Percentiles rank a stretch among this genome's conserved stretches.
Conservation (phyloP, 2,888 invertebrate genomes). For the Hypena proboscidalis region DNA sequence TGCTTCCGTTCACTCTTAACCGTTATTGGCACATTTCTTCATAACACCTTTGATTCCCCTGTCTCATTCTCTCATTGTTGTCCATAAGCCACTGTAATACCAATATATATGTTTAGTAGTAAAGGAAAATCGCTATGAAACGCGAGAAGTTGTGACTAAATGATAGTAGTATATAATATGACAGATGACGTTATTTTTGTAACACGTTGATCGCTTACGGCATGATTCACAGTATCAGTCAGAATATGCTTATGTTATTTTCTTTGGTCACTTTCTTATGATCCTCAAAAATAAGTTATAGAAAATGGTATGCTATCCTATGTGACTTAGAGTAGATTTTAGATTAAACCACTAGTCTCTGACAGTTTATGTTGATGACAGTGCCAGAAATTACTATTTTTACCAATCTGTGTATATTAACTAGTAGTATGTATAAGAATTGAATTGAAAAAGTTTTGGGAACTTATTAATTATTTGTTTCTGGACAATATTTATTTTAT, state of each 20-base stretch:
- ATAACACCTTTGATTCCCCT: slow-evolving; percentile 38
- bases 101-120: background rate
- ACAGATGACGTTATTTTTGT: slow-evolving; percentile 1
- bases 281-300: no score
- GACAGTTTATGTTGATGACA: no score
- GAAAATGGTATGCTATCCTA: no score
- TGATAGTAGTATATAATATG: slow-evolving; percentile 26
- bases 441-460: no score
- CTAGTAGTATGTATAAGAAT: no score
- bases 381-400: no score
- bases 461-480: no score
- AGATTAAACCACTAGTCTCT: no score
- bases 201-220: slow-evolving; percentile 1
- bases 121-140: background rate
- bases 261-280: no score
- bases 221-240: slow-evolving; percentile 2
- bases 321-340: no score
- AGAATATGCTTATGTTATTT: background rate
- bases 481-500: no score
- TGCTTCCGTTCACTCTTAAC: slow-evolving; percentile 27
- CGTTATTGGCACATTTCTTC: slow-evolving; percentile 45
- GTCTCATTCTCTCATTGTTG: slow-evolving; percentile 5
- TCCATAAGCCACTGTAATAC: background rate
- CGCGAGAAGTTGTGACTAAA: slow-evolving; percentile 2
- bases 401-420: no score